These are phyloP conservation scores for Meriones unguiculatus DNA, from an alignment of 2,113 vertebrate genomes.

Conservation along the genomic window DNA sequence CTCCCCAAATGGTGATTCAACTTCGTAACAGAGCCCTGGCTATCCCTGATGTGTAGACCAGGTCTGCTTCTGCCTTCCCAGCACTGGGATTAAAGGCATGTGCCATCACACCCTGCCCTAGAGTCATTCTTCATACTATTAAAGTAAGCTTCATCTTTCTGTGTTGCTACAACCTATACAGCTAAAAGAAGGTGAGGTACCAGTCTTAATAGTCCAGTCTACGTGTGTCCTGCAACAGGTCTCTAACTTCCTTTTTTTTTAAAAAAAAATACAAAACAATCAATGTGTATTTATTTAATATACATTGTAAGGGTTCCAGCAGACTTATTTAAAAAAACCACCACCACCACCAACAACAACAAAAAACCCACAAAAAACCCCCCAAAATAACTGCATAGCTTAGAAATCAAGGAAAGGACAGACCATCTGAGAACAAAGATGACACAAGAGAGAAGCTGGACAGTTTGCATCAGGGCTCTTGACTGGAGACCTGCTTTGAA, in stretches of 20 bases:
- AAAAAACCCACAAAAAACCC: too few relatives aligned
- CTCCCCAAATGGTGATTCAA: neutral
- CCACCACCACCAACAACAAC: too few relatives aligned
- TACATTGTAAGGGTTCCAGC: too few relatives aligned
- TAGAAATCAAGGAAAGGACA: too few relatives aligned
- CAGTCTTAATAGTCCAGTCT: neutral
- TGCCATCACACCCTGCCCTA: neutral
- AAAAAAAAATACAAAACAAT: too few relatives aligned
- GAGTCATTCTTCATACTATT: conserved; percentile 8
- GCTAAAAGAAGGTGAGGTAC: conserved; percentile 16
- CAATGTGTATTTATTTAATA: too few relatives aligned
- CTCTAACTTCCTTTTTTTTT: neutral
- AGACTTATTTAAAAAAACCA: too few relatives aligned
- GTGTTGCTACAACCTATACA: neutral
- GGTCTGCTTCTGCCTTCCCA: neutral
- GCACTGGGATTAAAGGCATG: neutral
- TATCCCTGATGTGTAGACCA: neutral
- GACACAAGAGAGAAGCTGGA: too few relatives aligned
- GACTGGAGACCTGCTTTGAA: too few relatives aligned
- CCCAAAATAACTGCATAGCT: too few relatives aligned
- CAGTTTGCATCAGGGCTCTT: too few relatives aligned
- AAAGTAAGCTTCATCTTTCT: conserved; percentile 6
- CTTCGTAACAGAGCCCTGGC: neutral
- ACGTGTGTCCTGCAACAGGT: neutral
- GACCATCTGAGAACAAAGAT: too few relatives aligned